Evolutionary conservation across 1,140 invertebrate genomes (phyloP), one percentile per base, ranked within the genome.

Genomic region (Papilio xuthus): DNA sequence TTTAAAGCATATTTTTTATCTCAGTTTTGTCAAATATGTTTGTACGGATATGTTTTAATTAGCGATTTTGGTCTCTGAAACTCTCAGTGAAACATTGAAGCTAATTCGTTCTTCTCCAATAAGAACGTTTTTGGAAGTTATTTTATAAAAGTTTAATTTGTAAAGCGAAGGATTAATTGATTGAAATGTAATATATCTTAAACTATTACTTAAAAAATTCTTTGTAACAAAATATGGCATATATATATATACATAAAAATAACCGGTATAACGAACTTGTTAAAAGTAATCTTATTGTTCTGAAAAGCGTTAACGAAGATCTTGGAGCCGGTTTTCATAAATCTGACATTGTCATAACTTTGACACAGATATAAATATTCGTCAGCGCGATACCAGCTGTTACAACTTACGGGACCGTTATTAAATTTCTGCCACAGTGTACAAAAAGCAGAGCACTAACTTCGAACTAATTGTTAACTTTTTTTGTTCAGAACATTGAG

Each of bases 351-450:
- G 26, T 76, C 53, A 76, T 56, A 63, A 76, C 20, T 76, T 76
- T 76, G 53, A 63, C 74, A 42, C 50, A 20, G 74, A 76, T 56
- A 76, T 76, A 76, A 76, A 76, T 76, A 76, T 76, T 37, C 53
- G 50, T 76, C 74, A 76, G 74, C 56, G 53, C 53, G 53, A 76
- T 42, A 76, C 37, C 74, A 60, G 74, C 74, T 76, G 74, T 76
- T 76, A 76, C 74, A 32, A 63, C 74, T 76, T 63, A 76, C 50
- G 18, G 74, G 44, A 42, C 28, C 32, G 56, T 63, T 76, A 76
- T 76, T 60, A 76, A 76, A 76, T 76, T 42, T 53, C n/a, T 37
- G 56, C 6, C 74, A 76, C 74, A 76, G 74, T 41, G 37, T 63
- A 76, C 9, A 37, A 41, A 60, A 60, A 76, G 8, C 74, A 44